Evolutionary conservation across 1,140 invertebrate genomes (phyloP), one percentile per base, ranked within the genome.

Genomic region (Pararge aegeria): DNA sequence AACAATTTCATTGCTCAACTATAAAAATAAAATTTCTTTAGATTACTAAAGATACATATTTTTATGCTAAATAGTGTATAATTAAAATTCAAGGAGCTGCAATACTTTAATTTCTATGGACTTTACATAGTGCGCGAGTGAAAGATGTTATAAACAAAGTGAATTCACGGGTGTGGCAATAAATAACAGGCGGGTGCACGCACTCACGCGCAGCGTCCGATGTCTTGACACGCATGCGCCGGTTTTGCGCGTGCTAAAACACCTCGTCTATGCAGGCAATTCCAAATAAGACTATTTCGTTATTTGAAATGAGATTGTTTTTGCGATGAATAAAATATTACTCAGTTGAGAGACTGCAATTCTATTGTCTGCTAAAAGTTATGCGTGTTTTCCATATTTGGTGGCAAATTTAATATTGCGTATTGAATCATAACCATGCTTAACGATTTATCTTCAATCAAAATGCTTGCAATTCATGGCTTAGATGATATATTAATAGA

Each of bases 121-220:
- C 83, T 85, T 83, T 84, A 73, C 67, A 71, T 73, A 67, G 71
- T 70, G 67, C 73, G 74, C 65, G 67, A 83, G 77, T 72, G 73
- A 74, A 83, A 83, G 80, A 79, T 84, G 80, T 75, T 78, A 78
- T 78, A 80, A 84, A 83, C 78, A 84, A 80, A 81, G 75, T 73
- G 77, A 83, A 86, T 75, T 78, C 75, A 80, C 81, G 70, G 80
- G 59, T 59, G 64, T 54, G 66, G 80, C 66, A 78, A 87, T 87
- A 87, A 87, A 87, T 84, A 79, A 82, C 65, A 52, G 60, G 71
- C 73, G 67, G 73, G 71, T 76, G 83, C 81, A 87, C 72, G 80
- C 82, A 84, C 75, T 83, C 76, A 77, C 72, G 83, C 79, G 80
- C 77, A 79, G 62, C 59, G 74, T 78, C 77, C 70, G 74, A 71